phyloP scores from a whole-genome alignment of 1,140 invertebrate species.

The Mizuhopecten yessoensis region DNA sequence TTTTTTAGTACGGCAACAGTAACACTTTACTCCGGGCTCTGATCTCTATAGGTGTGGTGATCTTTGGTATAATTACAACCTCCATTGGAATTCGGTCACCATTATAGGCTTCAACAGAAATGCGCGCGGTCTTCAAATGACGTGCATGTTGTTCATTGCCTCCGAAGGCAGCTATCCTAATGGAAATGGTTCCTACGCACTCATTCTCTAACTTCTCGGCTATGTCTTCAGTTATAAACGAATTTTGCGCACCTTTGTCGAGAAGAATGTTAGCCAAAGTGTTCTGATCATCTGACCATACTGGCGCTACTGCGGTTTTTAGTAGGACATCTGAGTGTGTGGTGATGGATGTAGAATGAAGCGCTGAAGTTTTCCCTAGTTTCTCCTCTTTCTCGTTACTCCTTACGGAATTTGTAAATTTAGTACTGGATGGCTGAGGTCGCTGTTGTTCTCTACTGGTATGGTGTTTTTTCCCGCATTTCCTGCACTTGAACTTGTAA shows the following conservation, averaged over 20 bases:
- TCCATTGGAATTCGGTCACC: slow-evolving; percentile 43
- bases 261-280: background rate
- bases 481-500: slow-evolving; percentile 42
- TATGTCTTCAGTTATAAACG: slow-evolving; percentile 51
- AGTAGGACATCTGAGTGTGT: background rate
- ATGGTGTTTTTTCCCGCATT: background rate
- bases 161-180: slow-evolving; percentile 41
- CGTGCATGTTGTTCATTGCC: background rate
- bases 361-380: background rate
- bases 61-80: slow-evolving; percentile 53
- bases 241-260: slow-evolving; percentile 49
- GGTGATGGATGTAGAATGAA: background rate
- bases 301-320: slow-evolving; percentile 4
- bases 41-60: slow-evolving; percentile 40
- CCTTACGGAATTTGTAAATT: no score
- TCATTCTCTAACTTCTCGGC: slow-evolving; percentile 44
- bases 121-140: background rate
- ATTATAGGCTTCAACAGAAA: background rate
- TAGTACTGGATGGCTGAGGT: no score
- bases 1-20: slow-evolving; percentile 44
- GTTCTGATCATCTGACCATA: background rate
- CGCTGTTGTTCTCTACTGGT: no score
- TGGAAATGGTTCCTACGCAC: background rate
- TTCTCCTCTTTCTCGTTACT: background rate
- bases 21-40: background rate